Evolutionary conservation across 2,797 vertebrate species (phyloP).

Genomic region (Megaceryle alcyon): DNA sequence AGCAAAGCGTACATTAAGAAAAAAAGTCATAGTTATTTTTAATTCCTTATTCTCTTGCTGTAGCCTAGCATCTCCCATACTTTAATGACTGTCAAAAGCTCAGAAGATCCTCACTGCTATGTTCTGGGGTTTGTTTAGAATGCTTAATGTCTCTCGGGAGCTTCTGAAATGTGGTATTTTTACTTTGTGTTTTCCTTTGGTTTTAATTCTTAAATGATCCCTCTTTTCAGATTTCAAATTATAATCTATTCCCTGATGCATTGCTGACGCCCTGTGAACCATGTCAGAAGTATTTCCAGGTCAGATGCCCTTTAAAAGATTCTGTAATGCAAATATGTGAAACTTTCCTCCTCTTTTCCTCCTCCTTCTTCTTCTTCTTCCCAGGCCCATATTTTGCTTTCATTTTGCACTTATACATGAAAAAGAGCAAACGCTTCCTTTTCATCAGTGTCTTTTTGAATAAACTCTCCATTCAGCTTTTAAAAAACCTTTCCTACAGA

Average conservation of each 20-base stretch:
- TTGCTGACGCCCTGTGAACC: constrained; percentile 78
- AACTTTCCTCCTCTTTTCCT: neutral
- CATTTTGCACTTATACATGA: constrained; percentile 1
- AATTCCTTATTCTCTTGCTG: neutral
- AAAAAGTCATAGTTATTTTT: neutral
- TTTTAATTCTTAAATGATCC: constrained; percentile 82
- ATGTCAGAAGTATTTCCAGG: constrained; percentile 87
- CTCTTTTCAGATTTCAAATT: constrained; percentile 85
- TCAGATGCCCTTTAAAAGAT: constrained; percentile 78
- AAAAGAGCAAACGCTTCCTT: constrained; percentile 14
- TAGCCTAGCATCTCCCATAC: neutral
- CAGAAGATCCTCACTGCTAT: neutral
- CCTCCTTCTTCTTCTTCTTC: neutral
- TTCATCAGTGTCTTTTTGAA: neutral
- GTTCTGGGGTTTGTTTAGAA: neutral
- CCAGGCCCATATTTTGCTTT: constrained; percentile 1
- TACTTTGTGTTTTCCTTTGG: constrained; percentile 69
- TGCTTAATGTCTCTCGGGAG: constrained; percentile 15
- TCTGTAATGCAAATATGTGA: constrained; percentile 61
- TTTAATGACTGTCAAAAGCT: neutral
- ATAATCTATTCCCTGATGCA: constrained; percentile 79
- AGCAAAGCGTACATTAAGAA: neutral
- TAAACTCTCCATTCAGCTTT: neutral
- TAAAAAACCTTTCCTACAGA: neutral
- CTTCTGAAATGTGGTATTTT: constrained; percentile 52